Evolutionary conservation across 1,140 invertebrate genomes (phyloP), one percentile per base, ranked within the genome.

Genomic region (Conopomorpha cramerella): DNA sequence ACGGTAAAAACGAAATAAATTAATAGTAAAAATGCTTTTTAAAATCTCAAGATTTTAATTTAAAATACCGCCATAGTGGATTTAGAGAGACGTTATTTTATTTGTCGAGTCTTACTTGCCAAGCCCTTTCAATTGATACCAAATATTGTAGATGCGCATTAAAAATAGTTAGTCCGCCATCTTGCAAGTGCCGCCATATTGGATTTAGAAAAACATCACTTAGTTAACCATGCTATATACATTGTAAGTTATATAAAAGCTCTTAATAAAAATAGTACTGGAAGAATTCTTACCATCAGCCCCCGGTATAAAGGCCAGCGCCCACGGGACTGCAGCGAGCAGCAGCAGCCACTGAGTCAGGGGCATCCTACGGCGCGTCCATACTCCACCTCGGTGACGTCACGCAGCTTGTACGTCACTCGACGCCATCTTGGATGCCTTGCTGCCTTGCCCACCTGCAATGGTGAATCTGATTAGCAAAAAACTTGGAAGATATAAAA

Each of bases 291-390:
- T 42, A 72, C 67, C 67, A 49, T 72, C 64, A 43, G 53, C 45
- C 17, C 63, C 64, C 15, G 62, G 55, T 46, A 62, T 55, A 35
- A 72, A 67, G 13, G 54, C 46, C 43, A 43, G 46, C 30, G 45
- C 46, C 30, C 47, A 25, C 33, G 49, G 43, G 37, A 41, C 51
- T 41, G 56, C 48, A 36, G 60, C 45, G 49, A 61, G 51, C 37
- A 64, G 51, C 33, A 53, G 19, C 40, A 48, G 64, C 64, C 62
- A 57, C 55, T 45, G 29, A 35, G 38, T 52, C 56, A 55, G 51
- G 61, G 63, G 60, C 66, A 72, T 72, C 42, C 66, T 72, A 72
- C 41, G 66, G 57, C 38, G 62, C 66, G 68, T 68, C 66, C 66
- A 72, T 72, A 49, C 66, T 64, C 56, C 45, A 7, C 10, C 6